Evolutionary conservation across 2,113 vertebrate genomes (phyloP), one percentile per base, ranked within the genome.

Genomic region (Callocephalon fimbriatum): DNA sequence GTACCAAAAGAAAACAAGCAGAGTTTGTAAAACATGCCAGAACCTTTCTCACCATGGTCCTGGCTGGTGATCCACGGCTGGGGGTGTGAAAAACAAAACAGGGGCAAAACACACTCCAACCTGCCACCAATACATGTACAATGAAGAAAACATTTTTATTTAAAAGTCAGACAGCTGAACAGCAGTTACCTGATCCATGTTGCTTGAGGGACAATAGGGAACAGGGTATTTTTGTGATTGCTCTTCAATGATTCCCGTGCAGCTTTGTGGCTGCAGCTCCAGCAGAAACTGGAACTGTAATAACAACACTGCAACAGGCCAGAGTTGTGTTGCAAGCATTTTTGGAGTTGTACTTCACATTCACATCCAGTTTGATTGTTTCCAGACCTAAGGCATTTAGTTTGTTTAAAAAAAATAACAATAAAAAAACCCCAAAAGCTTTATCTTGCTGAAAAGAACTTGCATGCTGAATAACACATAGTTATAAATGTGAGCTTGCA

Each of bases 111-210:
- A 17, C 87, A 90, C 86, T 93, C 96, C 66, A 94, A 31, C 82
- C 79, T 98, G 85, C 91, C 80, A 88, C 70, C 83, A 75, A 95
- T 75, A 88, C 35, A 40, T 32, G 58, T 84, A 95, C 88, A 97
- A 89, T 27, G 86, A 96, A 91, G 95, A 91, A 93, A 95, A 86
- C 96, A 95, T 94, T 98, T 97, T 97, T 97, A 88, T 97, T 97
- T 96, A 88, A 95, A 97, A 96, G 94, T 83, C 67, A 96, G 96
- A 91, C 89, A 98, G 93, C 97, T 93, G 90, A 98, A 90, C 81
- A 78, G 93, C 68, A 94, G 92, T 97, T 96, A 96, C 95, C 97
- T 97, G 97, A 98, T 97, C 92, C 95, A 78, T 94, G 94, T 89
- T 97, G 92, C 92, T 96, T 97, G 93, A 97, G 92, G 86, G 92